Evolutionary conservation across 2,888 invertebrate species (phyloP), one percentile per base, ranked within the genome.

Genomic region (Drosophila koepferae): DNA sequence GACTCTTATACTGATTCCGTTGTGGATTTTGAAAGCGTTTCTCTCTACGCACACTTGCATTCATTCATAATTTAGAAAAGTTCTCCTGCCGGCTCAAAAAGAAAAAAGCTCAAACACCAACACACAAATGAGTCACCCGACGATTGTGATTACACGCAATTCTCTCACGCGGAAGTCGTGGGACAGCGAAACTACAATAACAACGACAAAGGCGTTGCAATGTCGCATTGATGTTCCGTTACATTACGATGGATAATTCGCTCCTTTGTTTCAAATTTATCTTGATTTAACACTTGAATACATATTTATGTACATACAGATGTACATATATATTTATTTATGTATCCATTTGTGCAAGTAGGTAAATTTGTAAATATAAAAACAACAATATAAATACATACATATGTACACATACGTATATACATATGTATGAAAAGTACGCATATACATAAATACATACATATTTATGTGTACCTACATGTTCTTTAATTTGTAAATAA

Each of bases 111-210:
- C 58, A 54, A 58, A 67, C 63, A 69, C 65, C 74, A 60, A 68
- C 48, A 60, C 49, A 60, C 63, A 71, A 67, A 36, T 51, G 51
- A 51, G 14, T 51, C 51, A 51, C 8, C 12, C 18, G 34, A 51
- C 51, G 51, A 3, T 67, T 43, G 60, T 72, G 72, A 82, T 78
- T 76, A 73, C 78, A 60, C 67, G 74, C 74, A 69, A 74, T 76
- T 72, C 60, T 81, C 63, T 67, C 69, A 84, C 64, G 67, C 83
- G 86, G 86, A 86, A 84, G 81, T 86, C 79, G 70, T 85, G 70
- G 65, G 56, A 77, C 51, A 51, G 4, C 51, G 18, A 51, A 51
- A 51, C 51, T 51, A 36, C 51, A 51, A 51, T 67, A 74, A 60
- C 61, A 75, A 63, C 60, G 48, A 70, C 62, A 51, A 61, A 34